Percentiles rank a stretch among this genome's conserved stretches.
Evolutionary conservation across 2,113 vertebrate species (phyloP).

Genomic region (Mus musculus): DNA sequence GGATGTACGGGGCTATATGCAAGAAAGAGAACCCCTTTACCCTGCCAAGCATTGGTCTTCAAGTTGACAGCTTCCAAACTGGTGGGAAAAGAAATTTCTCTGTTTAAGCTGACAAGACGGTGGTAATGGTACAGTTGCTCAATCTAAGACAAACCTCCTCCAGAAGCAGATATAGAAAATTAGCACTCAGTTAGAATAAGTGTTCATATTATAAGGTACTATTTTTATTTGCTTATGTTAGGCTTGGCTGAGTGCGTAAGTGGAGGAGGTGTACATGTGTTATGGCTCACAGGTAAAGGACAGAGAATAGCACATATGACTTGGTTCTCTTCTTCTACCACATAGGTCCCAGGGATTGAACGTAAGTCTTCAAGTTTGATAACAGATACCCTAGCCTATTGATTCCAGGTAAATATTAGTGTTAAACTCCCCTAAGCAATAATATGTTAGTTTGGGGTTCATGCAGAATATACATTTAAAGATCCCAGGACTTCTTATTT

Average conservation of each 20-base stretch:
- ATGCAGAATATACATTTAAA: slow-evolving; percentile 17
- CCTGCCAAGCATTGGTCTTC: not conserved
- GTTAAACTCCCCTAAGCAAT: slow-evolving; percentile 15
- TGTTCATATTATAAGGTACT: too few species aligned
- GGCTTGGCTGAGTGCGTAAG: not conserved
- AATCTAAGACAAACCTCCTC: not conserved
- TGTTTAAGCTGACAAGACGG: not conserved
- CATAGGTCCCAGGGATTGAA: not conserved
- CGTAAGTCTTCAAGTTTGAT: not conserved
- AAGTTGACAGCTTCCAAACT: not conserved
- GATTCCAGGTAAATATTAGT: not conserved
- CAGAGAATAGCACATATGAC: not conserved
- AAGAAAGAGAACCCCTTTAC: not conserved
- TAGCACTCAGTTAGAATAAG: not conserved
- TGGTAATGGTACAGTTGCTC: not conserved
- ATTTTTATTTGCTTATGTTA: not conserved
- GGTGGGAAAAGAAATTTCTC: not conserved
- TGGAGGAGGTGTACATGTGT: too few species aligned
- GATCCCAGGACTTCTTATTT: not conserved
- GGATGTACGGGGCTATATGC: not conserved
- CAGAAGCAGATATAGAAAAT: slow-evolving; percentile 25
- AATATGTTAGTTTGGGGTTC: not conserved
- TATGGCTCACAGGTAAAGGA: not conserved
- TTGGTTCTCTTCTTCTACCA: not conserved
- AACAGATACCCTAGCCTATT: not conserved